Evolutionary conservation across 2,888 invertebrate genomes (phyloP).

Genomic region (Vesta saturnalis): DNA sequence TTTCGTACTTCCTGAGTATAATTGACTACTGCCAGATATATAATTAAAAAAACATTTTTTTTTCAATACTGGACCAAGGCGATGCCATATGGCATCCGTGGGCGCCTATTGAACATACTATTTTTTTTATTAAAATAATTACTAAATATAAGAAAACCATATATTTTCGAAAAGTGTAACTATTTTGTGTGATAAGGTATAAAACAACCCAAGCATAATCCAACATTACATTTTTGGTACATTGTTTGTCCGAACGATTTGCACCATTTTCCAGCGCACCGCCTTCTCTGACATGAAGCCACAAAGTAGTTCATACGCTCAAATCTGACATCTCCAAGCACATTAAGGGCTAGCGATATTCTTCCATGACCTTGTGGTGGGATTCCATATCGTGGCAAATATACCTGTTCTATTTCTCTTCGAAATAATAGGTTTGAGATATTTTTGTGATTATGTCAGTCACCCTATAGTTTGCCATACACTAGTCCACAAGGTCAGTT

Average conservation of each 20-base stretch:
- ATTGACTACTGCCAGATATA: too few species aligned
- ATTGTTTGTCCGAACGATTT: neutral
- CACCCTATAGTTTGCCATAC: slow-evolving; percentile 44
- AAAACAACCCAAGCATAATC: slow-evolving; percentile 21
- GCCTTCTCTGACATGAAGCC: slow-evolving; percentile 15
- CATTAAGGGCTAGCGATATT: neutral
- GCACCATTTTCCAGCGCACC: neutral
- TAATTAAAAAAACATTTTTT: too few species aligned
- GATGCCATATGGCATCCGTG: too few species aligned
- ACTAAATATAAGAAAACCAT: too few species aligned
- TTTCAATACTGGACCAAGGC: too few species aligned
- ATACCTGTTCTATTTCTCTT: slow-evolving; percentile 37
- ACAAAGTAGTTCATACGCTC: slow-evolving; percentile 23
- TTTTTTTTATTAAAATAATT: too few species aligned
- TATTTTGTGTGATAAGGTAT: slow-evolving; percentile 3
- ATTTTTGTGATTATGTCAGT: slow-evolving; percentile 23
- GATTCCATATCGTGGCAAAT: slow-evolving; percentile 27
- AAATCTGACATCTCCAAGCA: too few species aligned
- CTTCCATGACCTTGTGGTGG: slow-evolving; percentile 16
- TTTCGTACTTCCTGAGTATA: too few species aligned
- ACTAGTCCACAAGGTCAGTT: slow-evolving; percentile 41
- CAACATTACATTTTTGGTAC: slow-evolving; percentile 20
- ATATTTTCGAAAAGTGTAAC: too few species aligned
- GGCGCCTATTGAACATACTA: too few species aligned
- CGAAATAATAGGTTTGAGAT: slow-evolving; percentile 34